Conservation (phyloP, 2,113 vertebrate genomes). For the Urocitellus parryii region DNA sequence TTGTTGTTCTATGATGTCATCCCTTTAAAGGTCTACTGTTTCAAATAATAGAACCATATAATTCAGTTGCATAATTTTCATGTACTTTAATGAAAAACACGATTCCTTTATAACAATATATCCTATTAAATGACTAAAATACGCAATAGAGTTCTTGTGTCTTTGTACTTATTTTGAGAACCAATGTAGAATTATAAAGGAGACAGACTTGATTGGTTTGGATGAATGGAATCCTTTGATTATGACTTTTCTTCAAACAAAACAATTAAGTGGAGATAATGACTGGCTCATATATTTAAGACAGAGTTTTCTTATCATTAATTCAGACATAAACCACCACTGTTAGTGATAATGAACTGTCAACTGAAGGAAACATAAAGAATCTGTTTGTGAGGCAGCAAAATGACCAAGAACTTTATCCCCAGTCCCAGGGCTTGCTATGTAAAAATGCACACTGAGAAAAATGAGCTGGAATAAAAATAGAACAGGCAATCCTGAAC, state of each 20-base stretch:
- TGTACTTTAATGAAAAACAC: background rate
- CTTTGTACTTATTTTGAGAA: conserved; percentile 45
- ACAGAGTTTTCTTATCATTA: background rate
- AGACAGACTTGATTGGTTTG: background rate
- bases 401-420: conserved; percentile 11
- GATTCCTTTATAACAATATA: background rate
- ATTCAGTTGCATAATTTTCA: background rate
- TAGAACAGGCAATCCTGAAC: background rate
- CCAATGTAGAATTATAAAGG: background rate
- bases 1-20: background rate
- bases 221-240: background rate
- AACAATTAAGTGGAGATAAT: background rate
- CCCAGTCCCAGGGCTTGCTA: background rate
- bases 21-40: background rate
- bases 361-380: background rate
- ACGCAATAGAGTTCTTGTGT: background rate
- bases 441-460: background rate
- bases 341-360: conserved; percentile 19
- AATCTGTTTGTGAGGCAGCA: conserved; percentile 31
- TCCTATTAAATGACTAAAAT: conserved; percentile 15
- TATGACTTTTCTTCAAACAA: background rate
- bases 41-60: background rate
- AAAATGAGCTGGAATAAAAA: background rate
- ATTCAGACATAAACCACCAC: background rate
- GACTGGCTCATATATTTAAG: background rate